Conservation (phyloP, 2,888 invertebrate species). For the Pycnomerus fuliginosus region DNA sequence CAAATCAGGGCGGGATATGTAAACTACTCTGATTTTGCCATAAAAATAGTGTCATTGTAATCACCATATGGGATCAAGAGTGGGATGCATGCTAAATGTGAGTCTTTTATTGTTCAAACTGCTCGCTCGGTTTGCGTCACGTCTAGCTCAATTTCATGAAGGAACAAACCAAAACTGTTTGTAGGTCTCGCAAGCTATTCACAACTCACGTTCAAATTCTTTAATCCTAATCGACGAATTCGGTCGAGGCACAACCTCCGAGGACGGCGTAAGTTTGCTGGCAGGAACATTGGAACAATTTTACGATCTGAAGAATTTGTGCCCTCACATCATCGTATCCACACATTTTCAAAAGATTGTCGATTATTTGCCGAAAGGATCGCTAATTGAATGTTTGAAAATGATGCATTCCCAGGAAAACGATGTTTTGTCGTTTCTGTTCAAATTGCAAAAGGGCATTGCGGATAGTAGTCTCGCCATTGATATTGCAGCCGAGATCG, state of each 20-base stretch:
- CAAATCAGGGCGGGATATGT: too few species aligned
- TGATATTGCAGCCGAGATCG: constrained; percentile 63
- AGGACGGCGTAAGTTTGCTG: constrained; percentile 75
- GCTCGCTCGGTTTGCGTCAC: constrained; percentile 4
- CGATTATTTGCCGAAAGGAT: constrained; percentile 58
- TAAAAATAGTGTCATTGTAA: too few species aligned
- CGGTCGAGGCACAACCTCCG: constrained; percentile 78
- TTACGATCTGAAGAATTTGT: constrained; percentile 48
- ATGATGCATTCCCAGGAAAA: constrained; percentile 42
- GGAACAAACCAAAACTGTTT: too few species aligned
- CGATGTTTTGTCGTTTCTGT: constrained; percentile 65
- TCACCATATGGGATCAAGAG: too few species aligned
- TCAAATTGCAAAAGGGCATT: constrained; percentile 62
- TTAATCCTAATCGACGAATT: constrained; percentile 87
- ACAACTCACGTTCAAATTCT: constrained; percentile 64
- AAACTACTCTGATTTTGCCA: too few species aligned
- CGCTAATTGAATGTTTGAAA: constrained; percentile 44
- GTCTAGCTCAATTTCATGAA: too few species aligned
- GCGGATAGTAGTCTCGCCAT: constrained; percentile 68
- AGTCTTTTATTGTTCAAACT: background rate
- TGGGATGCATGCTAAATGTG: too few species aligned
- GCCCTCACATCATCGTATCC: constrained; percentile 75
- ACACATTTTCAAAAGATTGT: constrained; percentile 75
- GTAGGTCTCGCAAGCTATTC: constrained; percentile 71
- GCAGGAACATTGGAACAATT: constrained; percentile 66